A percentile compares a stretch with the other conserved stretches of the same genome.
These are phyloP conservation scores for Antitype chi DNA, from an alignment of 2,888 invertebrate species.

Conservation along the genomic window DNA sequence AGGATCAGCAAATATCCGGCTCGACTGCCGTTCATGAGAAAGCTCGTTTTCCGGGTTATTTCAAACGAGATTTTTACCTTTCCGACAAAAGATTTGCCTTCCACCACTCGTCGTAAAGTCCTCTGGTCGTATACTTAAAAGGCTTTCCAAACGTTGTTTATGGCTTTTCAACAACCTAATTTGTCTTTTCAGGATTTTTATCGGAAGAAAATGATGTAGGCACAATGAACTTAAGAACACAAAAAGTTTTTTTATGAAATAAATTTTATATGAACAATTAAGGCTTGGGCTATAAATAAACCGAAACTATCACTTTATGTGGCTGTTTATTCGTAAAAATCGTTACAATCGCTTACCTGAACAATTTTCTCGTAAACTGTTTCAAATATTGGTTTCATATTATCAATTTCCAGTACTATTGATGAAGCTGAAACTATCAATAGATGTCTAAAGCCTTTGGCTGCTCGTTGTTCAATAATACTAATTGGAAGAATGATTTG, in stretches of 20 bases:
- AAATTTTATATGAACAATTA: constrained; percentile 21
- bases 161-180: constrained; percentile 44
- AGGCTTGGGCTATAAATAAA: not conserved
- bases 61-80: constrained; percentile 65
- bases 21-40: constrained; percentile 62
- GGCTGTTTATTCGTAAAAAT: not conserved
- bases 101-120: constrained; percentile 51
- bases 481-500: not conserved
- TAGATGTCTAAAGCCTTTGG: not conserved
- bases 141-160: constrained; percentile 42
- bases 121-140: constrained; percentile 37
- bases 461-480: constrained; percentile 1
- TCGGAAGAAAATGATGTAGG: not conserved
- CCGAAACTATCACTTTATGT: constrained; percentile 1
- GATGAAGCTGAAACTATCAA: constrained; percentile 1
- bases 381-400: constrained; percentile 10
- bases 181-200: constrained; percentile 28
- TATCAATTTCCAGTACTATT: constrained; percentile 1
- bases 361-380: not conserved
- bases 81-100: constrained; percentile 65
- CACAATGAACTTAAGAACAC: not conserved
- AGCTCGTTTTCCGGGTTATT: constrained; percentile 68
- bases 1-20: constrained; percentile 69
- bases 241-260: not conserved
- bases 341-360: not conserved